Evolutionary conservation across 2,888 invertebrate genomes (phyloP).

Genomic region (Parascotia fuliginaria): DNA sequence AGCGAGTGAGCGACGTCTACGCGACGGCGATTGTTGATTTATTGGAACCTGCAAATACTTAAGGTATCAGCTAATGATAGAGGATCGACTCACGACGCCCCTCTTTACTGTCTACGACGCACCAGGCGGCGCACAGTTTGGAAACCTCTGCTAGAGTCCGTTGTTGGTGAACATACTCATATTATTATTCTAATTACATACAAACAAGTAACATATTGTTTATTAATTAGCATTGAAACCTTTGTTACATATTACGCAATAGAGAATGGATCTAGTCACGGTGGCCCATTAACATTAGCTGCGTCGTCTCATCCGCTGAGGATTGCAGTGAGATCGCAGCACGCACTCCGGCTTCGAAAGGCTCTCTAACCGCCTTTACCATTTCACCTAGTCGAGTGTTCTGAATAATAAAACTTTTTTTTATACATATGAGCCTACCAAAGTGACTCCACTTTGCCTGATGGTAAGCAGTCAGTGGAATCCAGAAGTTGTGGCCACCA

Average conservation of each 20-base stretch:
- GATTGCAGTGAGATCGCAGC: conserved; percentile 60
- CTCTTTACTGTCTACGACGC: too few species aligned
- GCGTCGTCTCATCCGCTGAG: conserved; percentile 50
- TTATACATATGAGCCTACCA: too few species aligned
- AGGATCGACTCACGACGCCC: too few species aligned
- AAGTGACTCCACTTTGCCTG: too few species aligned
- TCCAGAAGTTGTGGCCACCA: too few species aligned
- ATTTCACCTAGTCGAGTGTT: conserved; percentile 61
- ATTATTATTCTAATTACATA: not conserved
- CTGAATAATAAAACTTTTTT: conserved; percentile 67
- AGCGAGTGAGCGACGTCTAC: too few species aligned
- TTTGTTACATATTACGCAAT: conserved; percentile 24
- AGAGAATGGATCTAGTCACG: conserved; percentile 33
- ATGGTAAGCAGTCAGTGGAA: too few species aligned
- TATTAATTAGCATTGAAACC: conserved; percentile 14
- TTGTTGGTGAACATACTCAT: not conserved
- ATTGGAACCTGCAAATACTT: too few species aligned
- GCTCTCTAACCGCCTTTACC: conserved; percentile 62
- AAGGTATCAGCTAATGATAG: too few species aligned
- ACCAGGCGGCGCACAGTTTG: too few species aligned
- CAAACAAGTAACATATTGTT: conserved; percentile 20
- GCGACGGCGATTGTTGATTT: too few species aligned
- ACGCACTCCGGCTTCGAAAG: conserved; percentile 64
- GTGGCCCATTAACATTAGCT: conserved; percentile 61
- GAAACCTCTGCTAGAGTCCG: too few species aligned